Evolutionary conservation across 2,113 vertebrate genomes (phyloP), one percentile per base, ranked within the genome.

Genomic region (Rhinoptilus africanus): DNA sequence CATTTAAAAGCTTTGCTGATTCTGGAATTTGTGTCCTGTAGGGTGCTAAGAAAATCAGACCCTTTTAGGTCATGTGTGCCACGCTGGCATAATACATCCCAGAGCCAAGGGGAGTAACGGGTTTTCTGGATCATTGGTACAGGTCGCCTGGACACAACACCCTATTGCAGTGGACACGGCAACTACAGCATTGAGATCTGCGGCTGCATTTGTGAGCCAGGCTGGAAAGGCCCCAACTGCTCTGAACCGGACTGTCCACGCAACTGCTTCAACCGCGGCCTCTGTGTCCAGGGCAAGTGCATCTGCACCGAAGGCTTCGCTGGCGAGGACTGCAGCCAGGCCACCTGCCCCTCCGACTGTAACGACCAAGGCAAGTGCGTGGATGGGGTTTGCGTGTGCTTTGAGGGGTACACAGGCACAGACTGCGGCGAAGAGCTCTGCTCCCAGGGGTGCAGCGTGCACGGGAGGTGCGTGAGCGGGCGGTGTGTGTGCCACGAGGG

Each of bases 341-440:
- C 98, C 9, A 97, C 99, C 68, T 99, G 99, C 62, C 98, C 98
- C 0, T 96, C 98, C 0, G 99, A 99, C 98, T 99, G 99, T 95
- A 99, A 99, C 4, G 99, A 99, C 98, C 99, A 99, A 96, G 99
- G 99, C 51, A 99, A 98, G 95, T 99, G 99, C 3, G 88, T 99
- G 71, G 97, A 98, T 0, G 99, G 99, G 18, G 96, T 97, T 39
- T 99, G 99, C 2, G 57, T 98, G 83, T 99, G 99, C 97, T 99
- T 99, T 13, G 99, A 99, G 62, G 99, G 99, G 57, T 99, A 99
- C 37, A 91, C 97, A 0, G 99, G 99, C 4, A 97, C 98, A 0
- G 99, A 99, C 98, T 99, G 99, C 50, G 19, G 98, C 3, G 94
- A 94, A 24, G 99, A 99, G 95, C 93, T 99, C 23, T 99, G 99